Conservation (phyloP, 2,797 vertebrate species). For the Melopsittacus undulatus region DNA sequence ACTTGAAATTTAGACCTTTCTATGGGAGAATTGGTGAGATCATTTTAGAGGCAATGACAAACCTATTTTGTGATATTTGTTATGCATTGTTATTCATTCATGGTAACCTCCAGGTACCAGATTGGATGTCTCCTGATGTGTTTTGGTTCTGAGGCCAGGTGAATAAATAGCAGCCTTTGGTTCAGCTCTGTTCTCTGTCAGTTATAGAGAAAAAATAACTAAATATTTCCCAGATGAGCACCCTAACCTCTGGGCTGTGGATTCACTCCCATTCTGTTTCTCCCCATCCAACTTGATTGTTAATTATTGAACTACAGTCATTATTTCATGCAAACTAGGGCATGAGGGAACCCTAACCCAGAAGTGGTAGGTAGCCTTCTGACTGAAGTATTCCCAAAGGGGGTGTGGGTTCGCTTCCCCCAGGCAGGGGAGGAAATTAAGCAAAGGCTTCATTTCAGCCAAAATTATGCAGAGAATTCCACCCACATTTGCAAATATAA, state of each 20-base stretch:
- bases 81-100: background rate
- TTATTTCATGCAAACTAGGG: background rate
- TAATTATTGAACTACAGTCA: background rate
- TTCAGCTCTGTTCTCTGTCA: background rate
- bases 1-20: background rate
- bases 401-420: background rate
- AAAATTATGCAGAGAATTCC: constrained; percentile 65
- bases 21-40: background rate
- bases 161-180: background rate
- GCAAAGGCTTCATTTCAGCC: constrained; percentile 48
- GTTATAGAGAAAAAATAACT: background rate
- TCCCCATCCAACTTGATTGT: background rate
- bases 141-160: background rate
- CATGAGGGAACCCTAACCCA: background rate
- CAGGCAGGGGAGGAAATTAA: constrained; percentile 33
- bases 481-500: constrained; percentile 54
- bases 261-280: background rate
- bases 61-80: background rate
- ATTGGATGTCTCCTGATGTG: background rate
- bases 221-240: background rate
- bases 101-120: background rate
- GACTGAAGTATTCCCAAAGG: background rate
- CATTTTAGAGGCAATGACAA: background rate
- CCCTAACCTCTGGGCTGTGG: background rate
- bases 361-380: background rate